These are phyloP conservation scores for Dipodomys ordii DNA, from an alignment of 2,113 vertebrate species.

Conservation along the genomic window DNA sequence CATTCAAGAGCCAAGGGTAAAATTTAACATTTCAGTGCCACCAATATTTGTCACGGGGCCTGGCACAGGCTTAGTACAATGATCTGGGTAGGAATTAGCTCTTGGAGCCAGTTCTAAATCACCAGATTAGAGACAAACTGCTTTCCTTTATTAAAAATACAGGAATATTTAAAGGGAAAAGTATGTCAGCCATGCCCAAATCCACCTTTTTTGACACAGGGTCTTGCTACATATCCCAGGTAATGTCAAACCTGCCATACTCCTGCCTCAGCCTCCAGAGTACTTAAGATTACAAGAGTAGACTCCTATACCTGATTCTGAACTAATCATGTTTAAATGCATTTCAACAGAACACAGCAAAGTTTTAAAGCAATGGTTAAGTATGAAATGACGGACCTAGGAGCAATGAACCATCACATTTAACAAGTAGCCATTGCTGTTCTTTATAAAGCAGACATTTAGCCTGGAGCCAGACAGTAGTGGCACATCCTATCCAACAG, in stretches of 20 bases:
- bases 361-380: background rate
- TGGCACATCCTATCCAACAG: background rate
- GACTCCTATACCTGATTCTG: background rate
- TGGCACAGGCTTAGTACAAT: slow-evolving; percentile 41
- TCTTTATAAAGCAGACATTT: background rate
- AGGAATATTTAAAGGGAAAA: slow-evolving; percentile 57
- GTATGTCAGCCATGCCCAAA: slow-evolving; percentile 46
- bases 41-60: slow-evolving; percentile 35
- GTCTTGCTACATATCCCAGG: background rate
- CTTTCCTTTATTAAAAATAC: slow-evolving; percentile 65
- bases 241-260: background rate
- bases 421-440: background rate
- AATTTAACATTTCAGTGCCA: slow-evolving; percentile 20
- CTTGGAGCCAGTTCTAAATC: slow-evolving; percentile 53
- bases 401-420: background rate
- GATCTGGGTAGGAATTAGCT: slow-evolving; percentile 59
- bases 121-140: slow-evolving; percentile 69
- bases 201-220: background rate
- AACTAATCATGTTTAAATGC: slow-evolving; percentile 33
- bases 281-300: background rate
- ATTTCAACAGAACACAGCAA: slow-evolving; percentile 29
- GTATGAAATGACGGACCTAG: background rate
- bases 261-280: slow-evolving; percentile 20
- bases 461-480: background rate
- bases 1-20: slow-evolving; percentile 47